A percentile compares a stretch with the other conserved stretches of the same genome.
Evolutionary conservation across 1,140 invertebrate species (phyloP).

Genomic region (Himalopsyche phryganea): DNA sequence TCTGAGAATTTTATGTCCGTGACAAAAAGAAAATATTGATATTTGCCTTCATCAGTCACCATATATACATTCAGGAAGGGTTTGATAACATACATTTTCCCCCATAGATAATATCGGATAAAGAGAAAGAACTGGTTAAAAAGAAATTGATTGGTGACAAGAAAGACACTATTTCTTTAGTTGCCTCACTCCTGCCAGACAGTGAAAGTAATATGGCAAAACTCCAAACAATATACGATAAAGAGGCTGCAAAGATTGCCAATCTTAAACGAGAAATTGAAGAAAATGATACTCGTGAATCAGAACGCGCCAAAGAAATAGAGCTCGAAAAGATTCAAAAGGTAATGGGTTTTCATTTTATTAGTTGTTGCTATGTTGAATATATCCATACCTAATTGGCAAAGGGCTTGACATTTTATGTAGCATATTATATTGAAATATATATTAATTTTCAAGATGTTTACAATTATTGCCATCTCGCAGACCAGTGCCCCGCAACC

Average conservation of each 20-base stretch:
- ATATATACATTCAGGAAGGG: too few relatives aligned
- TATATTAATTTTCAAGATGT: too few relatives aligned
- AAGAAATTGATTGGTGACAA: constrained; percentile 1
- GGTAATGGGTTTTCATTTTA: constrained; percentile 36
- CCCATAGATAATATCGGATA: constrained; percentile 3
- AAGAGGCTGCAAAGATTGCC: constrained; percentile 10
- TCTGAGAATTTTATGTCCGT: too few relatives aligned
- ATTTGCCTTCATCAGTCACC: too few relatives aligned
- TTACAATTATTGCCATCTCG: too few relatives aligned
- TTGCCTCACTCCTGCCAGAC: constrained; percentile 11
- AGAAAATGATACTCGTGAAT: constrained; percentile 54
- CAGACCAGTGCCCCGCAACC: too few relatives aligned
- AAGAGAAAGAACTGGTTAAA: constrained; percentile 3
- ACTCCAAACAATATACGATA: constrained; percentile 18
- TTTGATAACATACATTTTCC: too few relatives aligned
- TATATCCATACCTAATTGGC: background rate
- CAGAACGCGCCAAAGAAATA: constrained; percentile 51
- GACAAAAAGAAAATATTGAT: too few relatives aligned
- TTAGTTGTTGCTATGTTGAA: background rate
- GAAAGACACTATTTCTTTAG: constrained; percentile 14
- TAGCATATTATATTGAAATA: too few relatives aligned
- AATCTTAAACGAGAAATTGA: constrained; percentile 24
- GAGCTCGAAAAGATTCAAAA: constrained; percentile 57
- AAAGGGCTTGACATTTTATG: too few relatives aligned
- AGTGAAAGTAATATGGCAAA: constrained; percentile 21